Evolutionary conservation across 2,888 invertebrate species (phyloP).

Genomic region (Timema cristinae): DNA sequence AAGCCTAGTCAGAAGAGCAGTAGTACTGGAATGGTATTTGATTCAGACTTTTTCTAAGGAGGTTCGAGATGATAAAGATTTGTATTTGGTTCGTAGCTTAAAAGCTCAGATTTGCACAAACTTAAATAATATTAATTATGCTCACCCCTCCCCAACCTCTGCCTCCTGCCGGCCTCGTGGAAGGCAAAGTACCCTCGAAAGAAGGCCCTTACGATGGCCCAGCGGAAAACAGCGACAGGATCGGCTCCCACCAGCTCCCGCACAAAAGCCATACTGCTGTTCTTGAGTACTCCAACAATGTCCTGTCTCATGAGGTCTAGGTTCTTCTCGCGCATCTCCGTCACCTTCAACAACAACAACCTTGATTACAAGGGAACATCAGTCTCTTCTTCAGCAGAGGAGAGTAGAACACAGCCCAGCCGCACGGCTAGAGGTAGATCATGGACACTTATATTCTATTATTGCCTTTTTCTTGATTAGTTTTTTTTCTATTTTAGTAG

Average conservation of each 20-base stretch:
- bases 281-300: conserved; percentile 89
- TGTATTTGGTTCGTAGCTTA: no score
- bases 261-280: conserved; percentile 88
- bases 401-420: no score
- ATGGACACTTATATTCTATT: no score
- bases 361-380: neutral
- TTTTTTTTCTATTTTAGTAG: no score
- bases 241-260: conserved; percentile 89
- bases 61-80: no score
- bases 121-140: neutral
- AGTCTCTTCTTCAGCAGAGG: no score
- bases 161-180: conserved; percentile 72
- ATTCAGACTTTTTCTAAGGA: no score
- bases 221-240: conserved; percentile 88
- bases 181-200: conserved; percentile 90
- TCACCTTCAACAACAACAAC: conserved; percentile 51
- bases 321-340: conserved; percentile 94
- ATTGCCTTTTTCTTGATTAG: no score
- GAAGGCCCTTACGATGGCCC: conserved; percentile 90
- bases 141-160: conserved; percentile 54
- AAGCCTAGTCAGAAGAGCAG: no score
- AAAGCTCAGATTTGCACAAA: no score
- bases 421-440: no score
- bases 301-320: conserved; percentile 92
- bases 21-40: no score